Conservation (phyloP, 2,113 vertebrate genomes). For the Phaetusa simplex region DNA sequence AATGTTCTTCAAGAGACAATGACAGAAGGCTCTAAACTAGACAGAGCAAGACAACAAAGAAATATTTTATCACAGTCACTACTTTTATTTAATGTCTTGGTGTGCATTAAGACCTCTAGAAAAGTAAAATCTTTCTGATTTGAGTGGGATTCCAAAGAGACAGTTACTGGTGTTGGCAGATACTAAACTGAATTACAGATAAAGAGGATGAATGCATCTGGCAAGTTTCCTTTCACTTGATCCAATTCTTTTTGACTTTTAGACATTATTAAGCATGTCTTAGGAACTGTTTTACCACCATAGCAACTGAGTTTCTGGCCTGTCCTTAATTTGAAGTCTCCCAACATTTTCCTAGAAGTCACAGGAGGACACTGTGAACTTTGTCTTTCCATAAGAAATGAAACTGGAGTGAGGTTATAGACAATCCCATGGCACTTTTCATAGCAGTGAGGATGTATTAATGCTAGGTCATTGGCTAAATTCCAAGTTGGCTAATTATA, state of each 20-base stretch:
- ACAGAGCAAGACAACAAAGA: neutral
- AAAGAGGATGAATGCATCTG: neutral
- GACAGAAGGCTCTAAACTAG: neutral
- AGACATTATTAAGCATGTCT: neutral
- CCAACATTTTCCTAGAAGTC: neutral
- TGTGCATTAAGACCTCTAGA: neutral
- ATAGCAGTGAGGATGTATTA: neutral
- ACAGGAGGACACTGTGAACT: neutral
- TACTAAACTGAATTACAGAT: neutral
- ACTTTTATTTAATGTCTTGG: neutral
- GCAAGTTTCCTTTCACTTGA: neutral
- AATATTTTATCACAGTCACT: neutral
- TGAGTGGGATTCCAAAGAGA: neutral
- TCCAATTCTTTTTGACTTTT: neutral
- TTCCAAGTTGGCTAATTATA: constrained; percentile 41
- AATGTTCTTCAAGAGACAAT: neutral
- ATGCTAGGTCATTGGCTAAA: neutral
- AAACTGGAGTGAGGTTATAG: neutral
- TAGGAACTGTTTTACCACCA: neutral
- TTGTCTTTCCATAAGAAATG: neutral
- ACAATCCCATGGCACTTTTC: neutral
- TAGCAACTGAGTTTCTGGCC: neutral
- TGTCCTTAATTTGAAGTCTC: neutral
- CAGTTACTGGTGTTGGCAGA: neutral
- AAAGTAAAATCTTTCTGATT: neutral